These are phyloP conservation scores for Paramuricea clavata DNA, from an alignment of 92 coral and sea anemone genomes.

Conservation along the genomic window DNA sequence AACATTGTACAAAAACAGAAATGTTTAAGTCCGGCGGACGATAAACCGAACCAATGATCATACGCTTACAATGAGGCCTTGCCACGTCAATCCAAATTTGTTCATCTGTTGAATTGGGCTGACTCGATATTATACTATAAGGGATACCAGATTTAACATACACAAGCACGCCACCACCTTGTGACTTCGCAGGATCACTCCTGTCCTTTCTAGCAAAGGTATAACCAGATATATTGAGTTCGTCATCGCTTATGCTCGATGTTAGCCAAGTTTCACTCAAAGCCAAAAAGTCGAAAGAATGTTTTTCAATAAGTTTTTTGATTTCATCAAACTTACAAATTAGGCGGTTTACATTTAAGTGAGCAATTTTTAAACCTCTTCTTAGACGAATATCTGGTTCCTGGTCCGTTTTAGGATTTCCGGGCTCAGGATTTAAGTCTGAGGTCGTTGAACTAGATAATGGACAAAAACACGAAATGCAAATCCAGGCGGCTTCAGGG, in stretches of 20 bases:
- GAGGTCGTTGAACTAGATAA: background rate
- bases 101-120: no score
- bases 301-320: background rate
- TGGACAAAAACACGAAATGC: no score
- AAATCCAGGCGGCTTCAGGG: background rate
- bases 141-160: background rate
- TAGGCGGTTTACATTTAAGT: slow-evolving; percentile 3
- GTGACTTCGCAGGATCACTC: no score
- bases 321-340: slow-evolving; percentile 1
- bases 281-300: slow-evolving; percentile 10
- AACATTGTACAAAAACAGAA: no score
- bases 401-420: background rate
- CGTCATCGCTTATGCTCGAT: background rate
- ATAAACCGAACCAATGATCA: no score
- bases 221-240: background rate
- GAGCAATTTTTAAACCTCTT: slow-evolving; percentile 19
- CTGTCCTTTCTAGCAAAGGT: background rate
- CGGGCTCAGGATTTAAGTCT: background rate
- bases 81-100: no score
- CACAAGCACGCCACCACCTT: background rate
- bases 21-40: no score
- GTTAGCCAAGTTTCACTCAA: slow-evolving; percentile 6
- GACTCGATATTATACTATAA: no score
- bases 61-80: no score
- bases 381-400: background rate